A percentile compares a stretch with the other conserved stretches of the same genome.
Conservation (phyloP, 2,888 invertebrate genomes). For the Harpalus rubripes region DNA sequence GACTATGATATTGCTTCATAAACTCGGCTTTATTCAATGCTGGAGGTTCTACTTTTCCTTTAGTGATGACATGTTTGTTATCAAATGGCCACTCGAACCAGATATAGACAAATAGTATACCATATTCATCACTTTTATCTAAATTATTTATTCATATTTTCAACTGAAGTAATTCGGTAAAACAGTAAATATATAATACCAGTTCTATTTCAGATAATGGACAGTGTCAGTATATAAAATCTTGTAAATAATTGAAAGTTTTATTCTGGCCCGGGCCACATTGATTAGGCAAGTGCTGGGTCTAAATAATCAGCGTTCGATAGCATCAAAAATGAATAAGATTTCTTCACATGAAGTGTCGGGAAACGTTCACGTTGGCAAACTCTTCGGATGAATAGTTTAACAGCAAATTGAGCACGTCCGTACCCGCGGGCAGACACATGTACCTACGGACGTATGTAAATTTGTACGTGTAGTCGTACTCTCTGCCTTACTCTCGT, state of each 20-base stretch:
- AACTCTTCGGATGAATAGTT: slow-evolving; percentile 55
- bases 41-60: too few relatives aligned
- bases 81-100: too few relatives aligned
- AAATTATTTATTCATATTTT: too few relatives aligned
- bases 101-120: too few relatives aligned
- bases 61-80: too few relatives aligned
- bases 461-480: slow-evolving; percentile 32
- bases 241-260: background rate
- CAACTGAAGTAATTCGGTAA: too few relatives aligned
- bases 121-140: too few relatives aligned
- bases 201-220: background rate
- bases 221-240: background rate
- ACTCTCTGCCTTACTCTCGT: slow-evolving; percentile 2
- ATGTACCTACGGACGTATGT: slow-evolving; percentile 46
- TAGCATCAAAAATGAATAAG: slow-evolving; percentile 25
- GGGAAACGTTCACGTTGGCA: slow-evolving; percentile 29
- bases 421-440: slow-evolving; percentile 55
- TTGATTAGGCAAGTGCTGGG: slow-evolving; percentile 12
- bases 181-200: background rate
- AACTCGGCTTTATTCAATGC: too few relatives aligned
- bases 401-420: slow-evolving; percentile 60
- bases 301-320: slow-evolving; percentile 30
- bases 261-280: background rate
- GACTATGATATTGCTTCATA: too few relatives aligned
- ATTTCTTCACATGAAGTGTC: slow-evolving; percentile 33